phyloP scores from a whole-genome alignment of 2,113 vertebrate species.

The Phylloscopus trochiloides region DNA sequence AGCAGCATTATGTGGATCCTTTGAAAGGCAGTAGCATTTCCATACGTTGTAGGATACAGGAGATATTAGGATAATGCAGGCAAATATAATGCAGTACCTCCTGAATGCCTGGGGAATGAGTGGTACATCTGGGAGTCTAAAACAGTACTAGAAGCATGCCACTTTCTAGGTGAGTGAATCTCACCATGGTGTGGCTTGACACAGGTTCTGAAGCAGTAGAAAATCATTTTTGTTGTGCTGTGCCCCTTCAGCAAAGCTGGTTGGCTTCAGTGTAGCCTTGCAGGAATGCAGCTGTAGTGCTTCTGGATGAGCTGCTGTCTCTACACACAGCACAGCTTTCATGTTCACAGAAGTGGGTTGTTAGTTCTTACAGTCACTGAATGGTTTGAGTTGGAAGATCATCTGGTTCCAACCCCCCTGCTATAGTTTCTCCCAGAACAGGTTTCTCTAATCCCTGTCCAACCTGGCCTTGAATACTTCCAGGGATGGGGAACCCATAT shows the following conservation, averaged over 20 bases:
- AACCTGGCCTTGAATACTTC: neutral
- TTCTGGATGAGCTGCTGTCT: neutral
- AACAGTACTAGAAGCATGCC: neutral
- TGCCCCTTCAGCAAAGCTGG: neutral
- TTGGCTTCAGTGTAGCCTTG: rapidly evolving
- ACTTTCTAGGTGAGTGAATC: neutral
- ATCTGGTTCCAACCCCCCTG: neutral
- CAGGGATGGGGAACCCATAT: neutral
- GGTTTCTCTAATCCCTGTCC: neutral
- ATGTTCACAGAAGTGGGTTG: neutral
- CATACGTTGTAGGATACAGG: neutral
- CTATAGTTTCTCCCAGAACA: neutral
- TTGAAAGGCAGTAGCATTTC: neutral
- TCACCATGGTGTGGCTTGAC: neutral
- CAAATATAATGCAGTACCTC: neutral
- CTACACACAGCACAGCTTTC: neutral
- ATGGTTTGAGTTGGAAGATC: neutral
- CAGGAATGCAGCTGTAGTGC: neutral
- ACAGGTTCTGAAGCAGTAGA: neutral
- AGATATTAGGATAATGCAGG: neutral
- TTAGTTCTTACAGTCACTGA: neutral
- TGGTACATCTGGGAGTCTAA: neutral
- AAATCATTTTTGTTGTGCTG: no score
- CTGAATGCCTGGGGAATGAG: neutral
- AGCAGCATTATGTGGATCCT: neutral